phyloP scores from a whole-genome alignment of 2,797 vertebrate genomes.

The Chelon labrosus region DNA sequence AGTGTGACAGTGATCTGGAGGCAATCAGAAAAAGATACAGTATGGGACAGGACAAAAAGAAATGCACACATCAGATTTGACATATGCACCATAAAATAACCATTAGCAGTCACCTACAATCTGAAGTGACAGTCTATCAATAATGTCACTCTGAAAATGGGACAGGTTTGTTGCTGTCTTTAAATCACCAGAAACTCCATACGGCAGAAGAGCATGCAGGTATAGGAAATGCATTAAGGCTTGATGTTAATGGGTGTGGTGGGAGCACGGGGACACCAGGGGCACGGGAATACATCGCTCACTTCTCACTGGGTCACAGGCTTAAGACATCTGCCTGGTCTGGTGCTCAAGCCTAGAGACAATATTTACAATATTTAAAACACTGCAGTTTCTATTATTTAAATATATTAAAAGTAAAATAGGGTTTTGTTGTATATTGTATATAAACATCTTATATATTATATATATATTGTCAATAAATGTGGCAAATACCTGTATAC shows the following conservation, averaged over 20 bases:
- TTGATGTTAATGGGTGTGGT: conserved; percentile 78
- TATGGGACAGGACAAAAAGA: conserved; percentile 21
- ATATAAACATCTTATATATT: too few species aligned
- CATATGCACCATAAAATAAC: conserved; percentile 88
- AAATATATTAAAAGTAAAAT: background rate
- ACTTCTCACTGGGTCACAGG: conserved; percentile 59
- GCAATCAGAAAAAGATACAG: conserved; percentile 49
- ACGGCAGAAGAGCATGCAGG: conserved; percentile 79
- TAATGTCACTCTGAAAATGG: conserved; percentile 87
- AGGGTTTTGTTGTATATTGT: too few species aligned
- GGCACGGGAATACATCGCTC: conserved; percentile 70
- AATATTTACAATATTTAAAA: conserved; percentile 9
- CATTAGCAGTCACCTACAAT: conserved; percentile 87
- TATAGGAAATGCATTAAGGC: conserved; percentile 84
- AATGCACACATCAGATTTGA: conserved; percentile 81
- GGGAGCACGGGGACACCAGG: conserved; percentile 74
- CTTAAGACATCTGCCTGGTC: conserved; percentile 33
- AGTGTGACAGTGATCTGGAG: conserved; percentile 45
- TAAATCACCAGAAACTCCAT: conserved; percentile 86
- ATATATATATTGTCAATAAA: background rate
- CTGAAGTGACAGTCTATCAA: conserved; percentile 89
- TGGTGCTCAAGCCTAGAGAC: conserved; percentile 17
- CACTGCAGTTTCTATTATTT: background rate
- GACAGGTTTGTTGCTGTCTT: conserved; percentile 90
- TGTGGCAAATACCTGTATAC: background rate